A percentile compares a stretch with the other conserved stretches of the same genome.
These are phyloP conservation scores for Drosophila repleta DNA, from an alignment of 1,140 invertebrate species.

Conservation along the genomic window DNA sequence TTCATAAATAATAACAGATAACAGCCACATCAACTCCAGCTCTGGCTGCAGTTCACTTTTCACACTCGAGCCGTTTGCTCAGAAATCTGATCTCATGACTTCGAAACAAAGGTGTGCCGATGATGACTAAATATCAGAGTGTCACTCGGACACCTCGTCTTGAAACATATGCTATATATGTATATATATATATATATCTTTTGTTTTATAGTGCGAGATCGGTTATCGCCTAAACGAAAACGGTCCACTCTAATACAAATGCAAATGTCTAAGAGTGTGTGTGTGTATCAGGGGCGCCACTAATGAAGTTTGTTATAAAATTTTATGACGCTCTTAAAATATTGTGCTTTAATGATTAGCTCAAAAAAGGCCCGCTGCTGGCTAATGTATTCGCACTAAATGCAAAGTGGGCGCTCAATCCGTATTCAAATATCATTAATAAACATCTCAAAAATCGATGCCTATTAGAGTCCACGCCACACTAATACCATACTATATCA, in stretches of 20 bases:
- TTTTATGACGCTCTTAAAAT: conserved; percentile 77
- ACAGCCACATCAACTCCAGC: conserved; percentile 1
- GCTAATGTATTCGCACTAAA: conserved; percentile 54
- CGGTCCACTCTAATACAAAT: conserved; percentile 6
- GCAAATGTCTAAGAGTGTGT: conserved; percentile 1
- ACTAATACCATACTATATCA: conserved; percentile 1
- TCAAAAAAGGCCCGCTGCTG: conserved; percentile 23
- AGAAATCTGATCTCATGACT: conserved; percentile 34
- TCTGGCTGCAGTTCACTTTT: conserved; percentile 8
- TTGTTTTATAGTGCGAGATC: conserved; percentile 25
- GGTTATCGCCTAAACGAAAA: conserved; percentile 46
- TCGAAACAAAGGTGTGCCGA: conserved; percentile 48
- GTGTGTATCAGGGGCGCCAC: conserved; percentile 45
- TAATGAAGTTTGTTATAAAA: conserved; percentile 81
- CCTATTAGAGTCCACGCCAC: conserved; percentile 1
- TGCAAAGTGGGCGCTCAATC: conserved; percentile 62
- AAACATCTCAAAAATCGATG: conserved; percentile 42
- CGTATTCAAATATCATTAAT: conserved; percentile 52
- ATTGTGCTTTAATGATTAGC: conserved; percentile 75
- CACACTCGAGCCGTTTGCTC: background rate
- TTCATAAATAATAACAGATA: conserved; percentile 1
- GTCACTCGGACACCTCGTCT: conserved; percentile 17
- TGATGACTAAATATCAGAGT: conserved; percentile 49
- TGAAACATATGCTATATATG: conserved; percentile 28
- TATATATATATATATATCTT: conserved; percentile 1